Percentiles rank a stretch among this genome's conserved stretches.
Conservation (phyloP, 2,113 vertebrate species). For the Meleagris gallopavo region DNA sequence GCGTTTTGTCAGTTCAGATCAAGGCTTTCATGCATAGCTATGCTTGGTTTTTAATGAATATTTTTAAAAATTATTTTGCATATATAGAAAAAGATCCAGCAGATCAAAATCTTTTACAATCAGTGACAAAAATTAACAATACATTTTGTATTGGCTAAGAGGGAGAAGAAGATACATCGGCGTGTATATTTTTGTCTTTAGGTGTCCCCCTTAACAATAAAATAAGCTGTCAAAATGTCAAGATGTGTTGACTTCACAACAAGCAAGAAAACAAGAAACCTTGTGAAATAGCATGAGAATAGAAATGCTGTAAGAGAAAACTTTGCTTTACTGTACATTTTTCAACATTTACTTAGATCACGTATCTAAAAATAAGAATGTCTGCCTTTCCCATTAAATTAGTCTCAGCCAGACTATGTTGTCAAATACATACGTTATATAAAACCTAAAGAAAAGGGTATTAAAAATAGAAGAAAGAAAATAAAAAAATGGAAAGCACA, state of each 20-base stretch:
- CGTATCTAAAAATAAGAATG: conserved; percentile 41
- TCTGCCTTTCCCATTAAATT: conserved; percentile 46
- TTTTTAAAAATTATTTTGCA: accelerated
- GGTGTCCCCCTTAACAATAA: background rate
- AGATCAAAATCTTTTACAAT: background rate
- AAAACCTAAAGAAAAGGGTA: background rate
- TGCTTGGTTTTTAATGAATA: accelerated
- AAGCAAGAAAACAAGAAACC: background rate
- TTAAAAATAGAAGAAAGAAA: conserved; percentile 52
- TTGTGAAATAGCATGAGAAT: background rate
- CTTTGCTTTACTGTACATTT: background rate
- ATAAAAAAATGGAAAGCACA: conserved; percentile 27
- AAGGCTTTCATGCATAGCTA: accelerated
- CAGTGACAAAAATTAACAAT: background rate
- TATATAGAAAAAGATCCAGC: background rate
- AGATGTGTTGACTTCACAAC: conserved; percentile 24
- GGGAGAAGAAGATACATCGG: background rate
- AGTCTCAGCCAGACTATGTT: background rate
- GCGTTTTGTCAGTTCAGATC: background rate
- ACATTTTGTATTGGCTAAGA: background rate
- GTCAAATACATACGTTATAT: background rate
- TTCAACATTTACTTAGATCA: background rate
- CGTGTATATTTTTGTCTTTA: background rate
- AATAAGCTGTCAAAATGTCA: background rate
- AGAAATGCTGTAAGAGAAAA: conserved; percentile 17